Evolutionary conservation across 1,140 invertebrate genomes (phyloP).

Genomic region (Leguminivora glycinivorella): DNA sequence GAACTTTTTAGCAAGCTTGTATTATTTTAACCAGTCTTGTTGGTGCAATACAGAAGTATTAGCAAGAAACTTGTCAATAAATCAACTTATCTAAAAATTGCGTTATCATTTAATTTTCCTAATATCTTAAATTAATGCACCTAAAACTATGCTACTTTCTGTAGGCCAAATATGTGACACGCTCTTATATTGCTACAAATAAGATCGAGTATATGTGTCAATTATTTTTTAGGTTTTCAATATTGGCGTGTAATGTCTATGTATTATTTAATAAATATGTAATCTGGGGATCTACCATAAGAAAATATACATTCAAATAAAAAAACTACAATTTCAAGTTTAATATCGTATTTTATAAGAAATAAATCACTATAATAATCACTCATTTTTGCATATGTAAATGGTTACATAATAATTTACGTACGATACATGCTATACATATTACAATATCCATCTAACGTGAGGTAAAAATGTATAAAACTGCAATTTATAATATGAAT

Average conservation of each 20-base stretch:
- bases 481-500: slow-evolving; percentile 25
- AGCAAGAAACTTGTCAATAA: slow-evolving; percentile 18
- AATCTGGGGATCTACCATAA: slow-evolving; percentile 1
- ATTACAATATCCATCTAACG: slow-evolving; percentile 19
- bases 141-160: too few relatives aligned
- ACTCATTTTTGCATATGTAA: slow-evolving; percentile 19
- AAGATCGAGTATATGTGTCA: too few relatives aligned
- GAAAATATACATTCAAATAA: not conserved
- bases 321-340: slow-evolving; percentile 20
- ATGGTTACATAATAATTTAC: slow-evolving; percentile 23
- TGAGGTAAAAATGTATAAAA: slow-evolving; percentile 29
- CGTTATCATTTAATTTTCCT: not conserved
- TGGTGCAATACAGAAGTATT: slow-evolving; percentile 4
- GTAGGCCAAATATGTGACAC: too few relatives aligned
- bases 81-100: slow-evolving; percentile 7
- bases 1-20: slow-evolving; percentile 8
- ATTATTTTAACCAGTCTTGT: slow-evolving; percentile 11
- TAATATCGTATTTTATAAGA: slow-evolving; percentile 27
- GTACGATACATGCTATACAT: slow-evolving; percentile 20
- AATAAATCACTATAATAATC: slow-evolving; percentile 25
- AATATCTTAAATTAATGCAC: not conserved
- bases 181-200: too few relatives aligned
- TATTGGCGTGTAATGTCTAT: not conserved
- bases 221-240: too few relatives aligned
- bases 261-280: not conserved